A percentile compares a stretch with the other conserved stretches of the same genome.
These are phyloP conservation scores for Fundulus diaphanus DNA, from an alignment of 2,797 vertebrate genomes.

Conservation along the genomic window DNA sequence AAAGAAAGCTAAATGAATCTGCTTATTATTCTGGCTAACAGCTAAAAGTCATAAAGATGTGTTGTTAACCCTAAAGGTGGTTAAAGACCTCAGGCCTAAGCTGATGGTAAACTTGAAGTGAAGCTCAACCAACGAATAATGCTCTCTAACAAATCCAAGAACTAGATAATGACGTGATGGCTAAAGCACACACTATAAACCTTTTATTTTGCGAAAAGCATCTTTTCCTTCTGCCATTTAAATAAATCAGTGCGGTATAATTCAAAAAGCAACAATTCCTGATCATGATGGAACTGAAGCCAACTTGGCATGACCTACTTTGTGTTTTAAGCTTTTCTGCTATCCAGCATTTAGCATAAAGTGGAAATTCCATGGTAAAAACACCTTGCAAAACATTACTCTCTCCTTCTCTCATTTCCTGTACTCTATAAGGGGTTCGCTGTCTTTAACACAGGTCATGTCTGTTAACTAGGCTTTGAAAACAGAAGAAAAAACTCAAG, in stretches of 20 bases:
- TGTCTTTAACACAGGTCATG: not conserved
- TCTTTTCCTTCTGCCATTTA: not conserved
- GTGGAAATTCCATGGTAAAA: conserved; percentile 15
- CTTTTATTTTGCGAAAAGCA: not conserved
- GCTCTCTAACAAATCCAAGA: too few relatives aligned
- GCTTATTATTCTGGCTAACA: too few relatives aligned
- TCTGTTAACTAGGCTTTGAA: conserved; percentile 36
- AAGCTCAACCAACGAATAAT: too few relatives aligned
- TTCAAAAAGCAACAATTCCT: not conserved
- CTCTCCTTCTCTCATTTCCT: conserved; percentile 15
- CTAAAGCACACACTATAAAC: too few relatives aligned
- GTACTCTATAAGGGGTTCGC: not conserved
- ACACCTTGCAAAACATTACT: conserved; percentile 5
- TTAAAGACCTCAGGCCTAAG: too few relatives aligned
- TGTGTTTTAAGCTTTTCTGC: conserved; percentile 3
- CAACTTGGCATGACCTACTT: conserved; percentile 9
- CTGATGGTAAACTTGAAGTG: too few relatives aligned
- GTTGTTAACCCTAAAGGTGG: too few relatives aligned
- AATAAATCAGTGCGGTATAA: not conserved
- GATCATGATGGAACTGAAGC: not conserved
- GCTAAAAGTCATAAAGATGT: too few relatives aligned
- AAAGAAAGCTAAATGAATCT: too few relatives aligned
- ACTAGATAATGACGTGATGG: too few relatives aligned
- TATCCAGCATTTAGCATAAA: conserved; percentile 22
- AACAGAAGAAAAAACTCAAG: conserved; percentile 24